Evolutionary conservation across 2,888 invertebrate species (phyloP).

Genomic region (Piscicola geometra): DNA sequence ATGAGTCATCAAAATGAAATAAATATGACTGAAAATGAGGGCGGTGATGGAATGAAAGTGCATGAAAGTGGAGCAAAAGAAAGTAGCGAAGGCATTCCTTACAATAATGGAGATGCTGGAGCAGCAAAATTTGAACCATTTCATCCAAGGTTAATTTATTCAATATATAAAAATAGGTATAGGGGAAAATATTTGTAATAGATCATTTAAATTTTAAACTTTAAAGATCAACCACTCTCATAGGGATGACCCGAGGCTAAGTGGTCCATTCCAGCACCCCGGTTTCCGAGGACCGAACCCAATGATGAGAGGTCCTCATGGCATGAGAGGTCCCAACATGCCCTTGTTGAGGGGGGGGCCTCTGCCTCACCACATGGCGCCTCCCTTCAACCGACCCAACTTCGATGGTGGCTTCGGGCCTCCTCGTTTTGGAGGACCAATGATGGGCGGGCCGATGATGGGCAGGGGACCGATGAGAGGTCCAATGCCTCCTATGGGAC

Average conservation of each 20-base stretch:
- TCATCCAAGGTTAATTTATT: too few relatives aligned
- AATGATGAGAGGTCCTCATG: conserved; percentile 4
- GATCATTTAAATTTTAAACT: too few relatives aligned
- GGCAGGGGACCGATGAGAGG: conserved; percentile 40
- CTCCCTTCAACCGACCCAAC: conserved; percentile 57
- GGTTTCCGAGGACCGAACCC: conserved; percentile 20
- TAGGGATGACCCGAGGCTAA: background rate
- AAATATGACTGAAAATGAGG: too few relatives aligned
- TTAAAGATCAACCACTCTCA: too few relatives aligned
- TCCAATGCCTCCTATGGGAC: conserved; percentile 45
- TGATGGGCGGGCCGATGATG: conserved; percentile 36
- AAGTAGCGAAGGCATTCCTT: too few relatives aligned
- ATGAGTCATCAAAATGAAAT: too few relatives aligned
- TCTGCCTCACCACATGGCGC: conserved; percentile 37
- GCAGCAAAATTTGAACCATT: too few relatives aligned
- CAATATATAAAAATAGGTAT: too few relatives aligned
- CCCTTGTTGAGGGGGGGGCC: conserved; percentile 14
- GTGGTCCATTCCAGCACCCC: conserved; percentile 21
- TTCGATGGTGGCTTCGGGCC: conserved; percentile 66
- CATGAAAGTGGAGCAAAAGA: too few relatives aligned
- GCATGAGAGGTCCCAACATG: conserved; percentile 18
- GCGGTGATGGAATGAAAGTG: too few relatives aligned
- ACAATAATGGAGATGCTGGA: too few relatives aligned
- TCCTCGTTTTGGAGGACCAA: background rate
- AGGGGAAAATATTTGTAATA: too few relatives aligned